Evolutionary conservation across 2,797 vertebrate species (phyloP).

Genomic region (Anniella stebbinsi): DNA sequence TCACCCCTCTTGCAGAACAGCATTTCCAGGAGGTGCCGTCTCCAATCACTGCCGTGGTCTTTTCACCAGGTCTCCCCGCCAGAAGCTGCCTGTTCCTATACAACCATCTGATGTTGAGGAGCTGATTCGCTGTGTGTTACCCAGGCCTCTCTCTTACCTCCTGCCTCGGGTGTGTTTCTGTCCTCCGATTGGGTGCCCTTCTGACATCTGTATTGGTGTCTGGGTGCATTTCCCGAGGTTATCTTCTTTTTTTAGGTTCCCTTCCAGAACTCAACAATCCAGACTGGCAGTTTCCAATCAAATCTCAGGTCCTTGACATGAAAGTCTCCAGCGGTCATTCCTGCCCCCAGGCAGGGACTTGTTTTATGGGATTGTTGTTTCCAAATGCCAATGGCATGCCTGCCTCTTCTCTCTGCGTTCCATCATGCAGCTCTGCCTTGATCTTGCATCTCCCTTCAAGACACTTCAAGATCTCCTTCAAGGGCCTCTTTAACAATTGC

Average conservation of each 20-base stretch:
- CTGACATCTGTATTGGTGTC: neutral
- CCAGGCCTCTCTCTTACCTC: neutral
- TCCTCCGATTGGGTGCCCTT: neutral
- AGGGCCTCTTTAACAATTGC: neutral
- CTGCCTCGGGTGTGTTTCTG: neutral
- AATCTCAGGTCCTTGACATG: neutral
- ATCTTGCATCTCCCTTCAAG: neutral
- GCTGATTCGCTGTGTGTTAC: accelerated
- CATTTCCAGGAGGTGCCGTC: neutral
- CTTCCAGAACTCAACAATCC: neutral
- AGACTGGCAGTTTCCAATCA: neutral
- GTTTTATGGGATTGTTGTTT: too few relatives aligned
- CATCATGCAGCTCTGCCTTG: neutral
- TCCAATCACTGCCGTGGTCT: neutral
- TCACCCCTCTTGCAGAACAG: neutral
- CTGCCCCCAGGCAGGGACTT: neutral
- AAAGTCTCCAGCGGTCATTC: neutral
- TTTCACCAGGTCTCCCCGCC: neutral
- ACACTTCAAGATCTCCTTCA: neutral
- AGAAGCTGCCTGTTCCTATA: neutral
- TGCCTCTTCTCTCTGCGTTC: neutral
- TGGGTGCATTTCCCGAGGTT: neutral
- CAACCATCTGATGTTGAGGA: neutral
- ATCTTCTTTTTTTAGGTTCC: neutral
- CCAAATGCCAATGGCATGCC: neutral